A percentile compares a stretch with the other conserved stretches of the same genome.
These are phyloP conservation scores for Nymphalis c-album DNA, from an alignment of 2,888 invertebrate genomes.

Conservation along the genomic window DNA sequence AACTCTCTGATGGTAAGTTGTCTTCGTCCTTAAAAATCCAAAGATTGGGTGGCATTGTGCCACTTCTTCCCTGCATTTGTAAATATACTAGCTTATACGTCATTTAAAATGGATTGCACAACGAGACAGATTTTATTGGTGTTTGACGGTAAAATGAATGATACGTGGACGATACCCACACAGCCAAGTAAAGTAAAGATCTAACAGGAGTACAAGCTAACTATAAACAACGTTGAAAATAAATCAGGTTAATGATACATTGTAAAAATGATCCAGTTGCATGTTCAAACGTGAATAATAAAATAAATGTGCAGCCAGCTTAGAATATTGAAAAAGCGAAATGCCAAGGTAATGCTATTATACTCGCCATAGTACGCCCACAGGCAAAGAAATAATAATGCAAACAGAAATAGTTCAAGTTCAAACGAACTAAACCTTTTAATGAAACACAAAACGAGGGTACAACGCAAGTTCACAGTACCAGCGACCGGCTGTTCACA, in stretches of 20 bases:
- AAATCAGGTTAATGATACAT: not conserved
- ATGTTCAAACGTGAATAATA: not conserved
- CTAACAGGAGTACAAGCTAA: too few species aligned
- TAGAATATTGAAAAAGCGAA: slow-evolving; percentile 29
- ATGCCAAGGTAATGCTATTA: slow-evolving; percentile 36
- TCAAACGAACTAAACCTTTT: slow-evolving; percentile 34
- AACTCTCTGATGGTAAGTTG: too few species aligned
- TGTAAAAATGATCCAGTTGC: not conserved
- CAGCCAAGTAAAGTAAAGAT: too few species aligned
- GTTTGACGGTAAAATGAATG: too few species aligned
- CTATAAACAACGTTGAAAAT: not conserved
- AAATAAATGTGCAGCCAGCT: slow-evolving; percentile 12
- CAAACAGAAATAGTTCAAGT: slow-evolving; percentile 37
- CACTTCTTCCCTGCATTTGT: too few species aligned
- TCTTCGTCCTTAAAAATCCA: too few species aligned
- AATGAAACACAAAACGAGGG: slow-evolving; percentile 29
- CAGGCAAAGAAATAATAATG: slow-evolving; percentile 26
- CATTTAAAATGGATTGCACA: too few species aligned
- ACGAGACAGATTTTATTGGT: too few species aligned
- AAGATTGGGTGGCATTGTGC: too few species aligned
- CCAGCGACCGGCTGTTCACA: slow-evolving; percentile 12
- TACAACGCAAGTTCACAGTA: slow-evolving; percentile 15
- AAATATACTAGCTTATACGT: too few species aligned
- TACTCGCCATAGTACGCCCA: slow-evolving; percentile 18
- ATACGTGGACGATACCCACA: too few species aligned